phyloP scores from a whole-genome alignment of 1,140 invertebrate genomes.

The Tetramorium alpestre region DNA sequence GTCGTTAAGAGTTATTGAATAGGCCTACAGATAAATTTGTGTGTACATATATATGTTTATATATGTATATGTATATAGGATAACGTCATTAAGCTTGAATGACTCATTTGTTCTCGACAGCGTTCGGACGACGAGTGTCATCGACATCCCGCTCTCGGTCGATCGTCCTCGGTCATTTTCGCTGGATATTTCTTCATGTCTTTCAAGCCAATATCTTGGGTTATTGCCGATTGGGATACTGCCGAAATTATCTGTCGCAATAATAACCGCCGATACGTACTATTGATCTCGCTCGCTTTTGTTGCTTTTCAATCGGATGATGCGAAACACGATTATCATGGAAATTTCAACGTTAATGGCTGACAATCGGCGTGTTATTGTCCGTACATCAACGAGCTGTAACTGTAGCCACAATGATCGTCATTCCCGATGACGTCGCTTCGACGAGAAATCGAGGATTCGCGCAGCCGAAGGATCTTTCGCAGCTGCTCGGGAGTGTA shows the following conservation, averaged over 20 bases:
- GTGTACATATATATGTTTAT: too few relatives aligned
- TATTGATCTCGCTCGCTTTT: constrained; percentile 20
- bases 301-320: background rate
- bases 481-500: background rate
- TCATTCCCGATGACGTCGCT: background rate
- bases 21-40: too few relatives aligned
- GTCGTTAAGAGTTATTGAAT: too few relatives aligned
- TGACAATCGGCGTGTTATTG: background rate
- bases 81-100: background rate
- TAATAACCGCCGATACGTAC: background rate
- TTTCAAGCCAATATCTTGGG: background rate
- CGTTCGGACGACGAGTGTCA: background rate
- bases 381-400: background rate
- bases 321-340: constrained; percentile 46
- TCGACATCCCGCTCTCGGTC: background rate
- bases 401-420: background rate
- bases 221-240: constrained; percentile 18
- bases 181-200: background rate
- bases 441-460: background rate
- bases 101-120: constrained; percentile 5
- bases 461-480: background rate
- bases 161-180: background rate
- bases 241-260: constrained; percentile 16
- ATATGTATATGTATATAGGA: background rate
- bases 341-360: constrained; percentile 20